Evolutionary conservation across 2,888 invertebrate genomes (phyloP), one percentile per base, ranked within the genome.

Genomic region (Agonopterix heracliana): DNA sequence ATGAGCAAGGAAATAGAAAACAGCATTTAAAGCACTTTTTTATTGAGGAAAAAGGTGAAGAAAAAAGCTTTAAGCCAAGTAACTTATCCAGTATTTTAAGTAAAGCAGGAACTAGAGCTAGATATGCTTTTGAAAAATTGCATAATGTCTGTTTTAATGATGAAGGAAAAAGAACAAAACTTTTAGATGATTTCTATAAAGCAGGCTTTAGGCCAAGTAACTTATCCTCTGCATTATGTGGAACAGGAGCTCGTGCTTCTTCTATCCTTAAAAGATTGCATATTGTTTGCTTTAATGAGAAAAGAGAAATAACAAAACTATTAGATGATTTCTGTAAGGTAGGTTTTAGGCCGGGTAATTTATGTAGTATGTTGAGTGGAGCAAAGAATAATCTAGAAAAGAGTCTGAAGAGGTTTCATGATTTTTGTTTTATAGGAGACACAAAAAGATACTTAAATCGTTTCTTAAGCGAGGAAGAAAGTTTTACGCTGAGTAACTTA

Each of bases 221-320:
- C 60, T 56, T 71, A 57, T 66, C 63, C 53, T 59, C 54, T 57
- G 51, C 54, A 42, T 60, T 70, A 54, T 55, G 64, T 63, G 63
- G 57, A 63, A 42, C 66, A 62, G 61, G 60, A 52, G 8, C 47
- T 53, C 54, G 47, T 55, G 53, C 55, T 60, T 54, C 53, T 46
- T 45, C 2, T 49, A 52, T 47, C 51, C 53, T 68, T 53, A 53
- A 54, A 50, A 47, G 56, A 46, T 56, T 64, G 41, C 57, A 63
- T 58, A 53, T 45, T 54, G 45, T 49, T 59, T 61, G 59, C 45
- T 62, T 63, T 57, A 49, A 54, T 48, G 54, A 55, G 41, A 45
- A 59, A 1, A 69, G 72, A 75, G 43, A 61, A 48, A 54, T 11
- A 58, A 56, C 61, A 54, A 35, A 49, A 53, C 44, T 54, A 57